phyloP scores from a whole-genome alignment of 37 sponge, comb jelly and placozoan genomes.

The Agelas oroides region DNA sequence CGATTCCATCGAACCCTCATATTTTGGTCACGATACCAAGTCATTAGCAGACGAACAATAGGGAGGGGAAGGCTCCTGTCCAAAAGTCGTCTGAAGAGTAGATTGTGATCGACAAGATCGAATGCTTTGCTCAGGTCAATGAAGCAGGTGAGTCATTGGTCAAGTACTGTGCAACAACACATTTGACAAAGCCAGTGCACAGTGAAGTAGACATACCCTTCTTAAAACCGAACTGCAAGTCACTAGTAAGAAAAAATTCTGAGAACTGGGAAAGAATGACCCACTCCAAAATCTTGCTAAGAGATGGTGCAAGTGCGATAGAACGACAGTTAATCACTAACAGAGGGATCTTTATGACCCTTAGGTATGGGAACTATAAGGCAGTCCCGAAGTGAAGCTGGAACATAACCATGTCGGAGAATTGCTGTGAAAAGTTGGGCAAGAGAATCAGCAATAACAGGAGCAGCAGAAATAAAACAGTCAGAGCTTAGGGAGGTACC shows the following conservation, averaged over 20 bases:
- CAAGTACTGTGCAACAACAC: neutral
- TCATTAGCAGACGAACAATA: neutral
- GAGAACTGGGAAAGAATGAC: neutral
- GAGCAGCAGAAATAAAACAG: too few species aligned
- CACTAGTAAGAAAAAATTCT: neutral
- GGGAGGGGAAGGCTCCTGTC: neutral
- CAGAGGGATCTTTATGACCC: conserved; percentile 4
- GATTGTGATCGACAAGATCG: too few species aligned
- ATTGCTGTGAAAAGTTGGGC: too few species aligned
- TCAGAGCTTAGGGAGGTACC: too few species aligned
- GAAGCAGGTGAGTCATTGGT: neutral
- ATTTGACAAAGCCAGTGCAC: neutral
- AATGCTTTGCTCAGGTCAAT: too few species aligned
- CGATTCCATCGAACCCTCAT: neutral
- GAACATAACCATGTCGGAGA: too few species aligned
- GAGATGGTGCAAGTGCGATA: conserved; percentile 4
- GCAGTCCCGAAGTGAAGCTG: neutral
- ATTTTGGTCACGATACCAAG: neutral
- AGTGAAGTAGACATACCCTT: neutral
- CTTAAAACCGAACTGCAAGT: too few species aligned
- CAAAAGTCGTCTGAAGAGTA: neutral
- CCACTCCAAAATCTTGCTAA: conserved; percentile 13
- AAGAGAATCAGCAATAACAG: too few species aligned
- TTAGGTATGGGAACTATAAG: conserved; percentile 22
- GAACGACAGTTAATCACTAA: conserved; percentile 15